phyloP scores from a whole-genome alignment of 2,888 invertebrate species.

The Epicampocera succincta region DNA sequence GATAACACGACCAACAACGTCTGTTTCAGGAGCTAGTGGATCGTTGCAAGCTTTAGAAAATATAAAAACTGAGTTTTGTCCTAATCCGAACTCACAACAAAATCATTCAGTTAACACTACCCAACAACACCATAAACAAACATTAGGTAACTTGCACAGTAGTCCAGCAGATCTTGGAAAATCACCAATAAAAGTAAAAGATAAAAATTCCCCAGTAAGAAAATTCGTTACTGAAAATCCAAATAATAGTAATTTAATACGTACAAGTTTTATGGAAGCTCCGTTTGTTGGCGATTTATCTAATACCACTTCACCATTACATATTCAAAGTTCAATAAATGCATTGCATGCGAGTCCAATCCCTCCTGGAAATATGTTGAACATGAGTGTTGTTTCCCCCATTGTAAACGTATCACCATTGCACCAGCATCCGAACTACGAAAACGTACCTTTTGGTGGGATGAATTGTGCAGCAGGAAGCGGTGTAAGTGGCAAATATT shows the following conservation, averaged over 20 bases:
- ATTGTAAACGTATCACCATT: constrained; percentile 58
- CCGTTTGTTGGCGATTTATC: constrained; percentile 54
- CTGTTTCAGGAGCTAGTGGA: constrained; percentile 8
- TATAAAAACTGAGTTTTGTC: constrained; percentile 62
- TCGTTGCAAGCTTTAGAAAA: constrained; percentile 52
- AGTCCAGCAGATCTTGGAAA: constrained; percentile 55
- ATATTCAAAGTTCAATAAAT: constrained; percentile 53
- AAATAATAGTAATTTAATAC: constrained; percentile 51
- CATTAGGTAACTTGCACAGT: constrained; percentile 45
- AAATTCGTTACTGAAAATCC: constrained; percentile 55
- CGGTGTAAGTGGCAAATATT: constrained; percentile 44
- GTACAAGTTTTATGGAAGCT: constrained; percentile 51
- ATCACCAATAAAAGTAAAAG: constrained; percentile 53
- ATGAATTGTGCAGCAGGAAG: constrained; percentile 43
- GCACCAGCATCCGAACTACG: constrained; percentile 50
- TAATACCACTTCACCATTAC: constrained; percentile 54
- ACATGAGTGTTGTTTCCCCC: constrained; percentile 39
- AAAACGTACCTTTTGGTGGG: constrained; percentile 47
- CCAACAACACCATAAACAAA: constrained; percentile 47
- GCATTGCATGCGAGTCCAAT: constrained; percentile 58
- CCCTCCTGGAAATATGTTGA: constrained; percentile 51
- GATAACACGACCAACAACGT: constrained; percentile 32
- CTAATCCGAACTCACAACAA: constrained; percentile 50
- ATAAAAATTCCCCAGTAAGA: constrained; percentile 57
- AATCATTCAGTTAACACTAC: constrained; percentile 52